Evolutionary conservation across 2,888 invertebrate genomes (phyloP), one percentile per base, ranked within the genome.

Genomic region (Conistra vaccinii): DNA sequence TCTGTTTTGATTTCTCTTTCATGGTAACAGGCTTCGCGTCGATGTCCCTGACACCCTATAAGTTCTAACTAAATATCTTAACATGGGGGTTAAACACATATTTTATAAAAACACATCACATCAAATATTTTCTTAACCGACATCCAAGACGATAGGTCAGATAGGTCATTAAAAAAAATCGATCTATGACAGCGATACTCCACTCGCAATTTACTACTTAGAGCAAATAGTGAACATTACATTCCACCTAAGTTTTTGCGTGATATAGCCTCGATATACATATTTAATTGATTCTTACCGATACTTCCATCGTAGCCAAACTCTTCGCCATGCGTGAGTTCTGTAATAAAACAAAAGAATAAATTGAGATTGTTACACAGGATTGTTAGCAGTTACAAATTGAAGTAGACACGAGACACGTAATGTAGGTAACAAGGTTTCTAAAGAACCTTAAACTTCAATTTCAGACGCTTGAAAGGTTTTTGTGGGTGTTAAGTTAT

Each of bases 241-340:
- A 53, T 72, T 67, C 51, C 67, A 70, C 32, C 29, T 35, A 57
- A 32, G 42, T 80, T 69, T 68, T 61, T 65, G 85, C 70, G 45
- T 69, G 76, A 53, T 53, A 63, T 57, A 78, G 29, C 78, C 83
- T 75, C 55, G 55, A 62, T 67, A 73, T 48, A 29, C 57, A 51
- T 58, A 57, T 45, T 32, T 5, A 68, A 67, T 73, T 73, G 9
- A 48, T 76, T 70, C 91, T 92, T 93, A 97, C 97, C 97, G 86
- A 96, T 95, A 20, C 92, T 92, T 80, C 97, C 97, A 89, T 97
- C 97, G 88, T 97, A 97, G 32, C 97, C 97, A 81, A 97, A 97
- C 86, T 97, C 97, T 87, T 97, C 96, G 39, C 95, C 95, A 29
- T 89, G 88, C 39, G 92, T 93, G 67, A 92, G 85, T 58, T 92